Evolutionary conservation across 2,888 invertebrate species (phyloP).

Genomic region (Operophtera brumata): DNA sequence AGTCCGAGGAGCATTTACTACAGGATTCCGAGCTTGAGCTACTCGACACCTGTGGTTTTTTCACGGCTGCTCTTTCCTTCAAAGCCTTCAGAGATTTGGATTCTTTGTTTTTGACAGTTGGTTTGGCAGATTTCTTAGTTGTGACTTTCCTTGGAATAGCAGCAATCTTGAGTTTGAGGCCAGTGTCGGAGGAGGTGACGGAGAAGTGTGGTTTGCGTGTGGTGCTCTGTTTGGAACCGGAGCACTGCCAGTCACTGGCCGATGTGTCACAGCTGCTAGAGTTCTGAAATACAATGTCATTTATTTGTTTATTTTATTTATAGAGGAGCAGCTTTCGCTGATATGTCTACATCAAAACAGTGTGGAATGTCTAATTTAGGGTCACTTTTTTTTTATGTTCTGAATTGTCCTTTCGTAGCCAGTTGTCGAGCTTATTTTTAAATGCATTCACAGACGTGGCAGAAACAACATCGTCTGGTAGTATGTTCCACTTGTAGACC

Average conservation of each 20-base stretch:
- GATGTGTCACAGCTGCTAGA: constrained; percentile 66
- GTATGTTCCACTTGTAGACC: too few relatives aligned
- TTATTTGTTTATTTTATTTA: too few relatives aligned
- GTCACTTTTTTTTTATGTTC: too few relatives aligned
- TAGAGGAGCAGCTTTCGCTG: too few relatives aligned
- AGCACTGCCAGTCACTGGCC: constrained; percentile 72
- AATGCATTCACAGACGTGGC: too few relatives aligned
- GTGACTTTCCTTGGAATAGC: constrained; percentile 74
- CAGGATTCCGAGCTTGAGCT: constrained; percentile 77
- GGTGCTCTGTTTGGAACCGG: constrained; percentile 56
- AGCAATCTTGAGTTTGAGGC: constrained; percentile 82
- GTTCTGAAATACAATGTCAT: constrained; percentile 58
- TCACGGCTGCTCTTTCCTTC: constrained; percentile 43
- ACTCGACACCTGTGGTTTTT: constrained; percentile 59
- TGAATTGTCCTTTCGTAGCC: too few relatives aligned
- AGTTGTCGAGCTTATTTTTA: too few relatives aligned
- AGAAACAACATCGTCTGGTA: too few relatives aligned
- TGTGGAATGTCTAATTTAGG: too few relatives aligned
- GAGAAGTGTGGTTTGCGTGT: constrained; percentile 79
- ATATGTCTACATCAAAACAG: too few relatives aligned
- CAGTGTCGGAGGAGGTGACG: constrained; percentile 82
- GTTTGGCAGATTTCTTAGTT: constrained; percentile 61
- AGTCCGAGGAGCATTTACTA: constrained; percentile 72
- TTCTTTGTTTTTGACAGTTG: constrained; percentile 64
- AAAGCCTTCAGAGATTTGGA: constrained; percentile 44